A percentile compares a stretch with the other conserved stretches of the same genome.
Conservation (phyloP, 2,888 invertebrate species). For the Mesoligia furuncula region DNA sequence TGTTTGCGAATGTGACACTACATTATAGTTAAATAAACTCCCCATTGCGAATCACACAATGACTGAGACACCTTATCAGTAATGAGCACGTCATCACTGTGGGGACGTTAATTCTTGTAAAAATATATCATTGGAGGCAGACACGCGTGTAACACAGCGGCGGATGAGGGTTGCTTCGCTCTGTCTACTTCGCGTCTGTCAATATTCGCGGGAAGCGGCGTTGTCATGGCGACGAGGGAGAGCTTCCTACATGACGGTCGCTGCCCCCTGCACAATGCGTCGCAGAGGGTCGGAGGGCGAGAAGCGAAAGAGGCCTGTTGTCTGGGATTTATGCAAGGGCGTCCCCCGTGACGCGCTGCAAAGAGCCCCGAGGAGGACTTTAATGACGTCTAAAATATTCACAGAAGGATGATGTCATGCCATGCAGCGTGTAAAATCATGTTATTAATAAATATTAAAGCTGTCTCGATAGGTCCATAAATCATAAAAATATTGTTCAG, state of each 20-base stretch:
- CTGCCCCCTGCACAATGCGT: constrained; percentile 84
- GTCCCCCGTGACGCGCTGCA: constrained; percentile 65
- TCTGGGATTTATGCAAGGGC: constrained; percentile 83
- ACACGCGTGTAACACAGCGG: constrained; percentile 68
- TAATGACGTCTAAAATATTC: constrained; percentile 66
- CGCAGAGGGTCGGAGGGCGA: constrained; percentile 81
- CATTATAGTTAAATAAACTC: constrained; percentile 72
- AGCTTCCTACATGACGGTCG: constrained; percentile 81
- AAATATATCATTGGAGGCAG: constrained; percentile 83
- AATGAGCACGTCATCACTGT: constrained; percentile 82
- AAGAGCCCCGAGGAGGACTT: constrained; percentile 59
- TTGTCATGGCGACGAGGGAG: constrained; percentile 87
- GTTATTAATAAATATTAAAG: constrained; percentile 28
- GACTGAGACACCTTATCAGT: constrained; percentile 82
- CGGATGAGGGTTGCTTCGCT: constrained; percentile 66
- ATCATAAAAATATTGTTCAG: constrained; percentile 7
- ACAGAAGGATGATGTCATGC: constrained; percentile 52
- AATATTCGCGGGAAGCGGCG: constrained; percentile 85
- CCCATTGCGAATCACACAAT: constrained; percentile 74
- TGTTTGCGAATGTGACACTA: constrained; percentile 35
- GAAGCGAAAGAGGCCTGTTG: constrained; percentile 78
- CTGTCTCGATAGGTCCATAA: constrained; percentile 44
- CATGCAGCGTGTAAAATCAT: constrained; percentile 28
- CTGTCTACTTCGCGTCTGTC: constrained; percentile 83
- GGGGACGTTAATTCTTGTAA: constrained; percentile 79